Base-by-base conservation (phyloP, 1,140 invertebrate genomes). In the Amyelois transitella region DNA sequence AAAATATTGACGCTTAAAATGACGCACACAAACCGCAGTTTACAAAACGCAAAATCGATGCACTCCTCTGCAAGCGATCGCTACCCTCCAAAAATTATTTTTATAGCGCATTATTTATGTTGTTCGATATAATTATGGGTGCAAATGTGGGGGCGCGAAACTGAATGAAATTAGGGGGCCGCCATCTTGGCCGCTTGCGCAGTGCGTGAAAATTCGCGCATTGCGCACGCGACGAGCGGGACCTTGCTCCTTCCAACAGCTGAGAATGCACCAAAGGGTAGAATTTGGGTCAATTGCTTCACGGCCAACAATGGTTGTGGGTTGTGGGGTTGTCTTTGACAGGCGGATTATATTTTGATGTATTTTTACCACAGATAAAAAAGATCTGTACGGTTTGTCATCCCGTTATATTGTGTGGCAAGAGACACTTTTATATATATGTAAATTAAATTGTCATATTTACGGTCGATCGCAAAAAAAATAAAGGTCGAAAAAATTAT, bases 211-310 rank as follows among this genome's bases (percentile, higher is more conserved):
- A 64, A 70, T 69, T 57, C 55, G 55, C 55, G 38, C 63, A 69
- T 51, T 76, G 78, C 81, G 81, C 81, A 81, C 49, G 71, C 74
- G 66, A 62, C 64, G 58, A 77, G 76, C 67, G 64, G 57, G 56
- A 51, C 43, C 61, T 62, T 63, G 60, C 57, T 63, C 28, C 28
- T 32, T 32, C 44, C 56, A 59, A 38, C 45, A 64, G 65, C 66
- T 63, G 66, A 71, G 59, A 12, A 47, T 47, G 18, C 18, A 21
- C 10, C 32, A 18, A 21, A 53, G 55, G 56, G 51, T 49, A 24
- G 55, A 55, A 61, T 64, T 50, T 58, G 17, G 54, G 50, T 61
- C 49, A 60, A 58, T 64, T 43, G 56, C 49, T 61, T 50, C 32
- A 38, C 32, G 32, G 32, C 5, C 12, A 38, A 38, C 32, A 38